Evolutionary conservation across 2,113 vertebrate species (phyloP), one percentile per base, ranked within the genome.

Genomic region (Oriolus oriolus): DNA sequence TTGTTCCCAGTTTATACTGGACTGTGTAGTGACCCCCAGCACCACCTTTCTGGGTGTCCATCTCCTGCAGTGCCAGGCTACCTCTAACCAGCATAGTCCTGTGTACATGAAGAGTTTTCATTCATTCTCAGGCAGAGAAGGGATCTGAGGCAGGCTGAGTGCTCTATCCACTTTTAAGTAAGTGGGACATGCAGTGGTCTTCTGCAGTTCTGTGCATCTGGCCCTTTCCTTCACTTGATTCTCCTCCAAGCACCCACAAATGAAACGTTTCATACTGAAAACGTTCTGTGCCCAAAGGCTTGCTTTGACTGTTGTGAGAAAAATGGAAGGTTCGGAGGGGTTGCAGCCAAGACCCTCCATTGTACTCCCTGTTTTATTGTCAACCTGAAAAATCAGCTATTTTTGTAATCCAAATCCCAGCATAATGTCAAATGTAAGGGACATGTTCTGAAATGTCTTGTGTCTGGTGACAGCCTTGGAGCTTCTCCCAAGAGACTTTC

Each of bases 71-170:
- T 57, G 41, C 42, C 31, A 41, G 37, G 22, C 20, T 10, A 15
- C 13, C 11, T 12, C 30, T 26, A 15, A 33, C 44, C 26, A 41
- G 16, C 35, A 9, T 7, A 12, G 7, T n/a, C 5, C 44, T 59
- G 16, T 15, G 26, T 49, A 5, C 4, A 2, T 1, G 1, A 26
- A 9, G 41, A 61, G 23, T 22, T 18, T n/a, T n/a, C 9, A 4
- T 65, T 10, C 19, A 7, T 18, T 49, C 17, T 16, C 3, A 19
- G 28, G 18, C 30, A 54, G 35, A 41, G 16, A 30, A 71, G 35
- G 24, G 9, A 24, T 65, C 35, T 86, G 42, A 77, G 59, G 10
- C 27, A 15, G 18, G 28, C 8, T 5, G 21, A 57, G 22, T 15
- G n/a, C 42, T 77, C 23, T 35, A 2, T 4, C 31, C 8, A 2